These are phyloP conservation scores for Acanthosepion pharaonis DNA, from an alignment of 2,888 invertebrate genomes.

Conservation along the genomic window DNA sequence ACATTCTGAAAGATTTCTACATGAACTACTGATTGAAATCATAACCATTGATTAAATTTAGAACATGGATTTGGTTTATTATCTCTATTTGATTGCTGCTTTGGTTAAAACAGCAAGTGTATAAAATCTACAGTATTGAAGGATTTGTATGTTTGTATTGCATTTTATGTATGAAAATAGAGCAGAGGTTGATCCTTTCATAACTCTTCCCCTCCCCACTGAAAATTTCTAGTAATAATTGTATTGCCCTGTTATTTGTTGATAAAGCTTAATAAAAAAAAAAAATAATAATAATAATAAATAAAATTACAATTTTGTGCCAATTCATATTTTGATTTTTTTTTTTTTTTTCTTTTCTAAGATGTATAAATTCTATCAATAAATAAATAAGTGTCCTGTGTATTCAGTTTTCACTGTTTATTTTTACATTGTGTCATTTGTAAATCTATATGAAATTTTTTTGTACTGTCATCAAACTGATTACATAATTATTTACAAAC, in stretches of 20 bases:
- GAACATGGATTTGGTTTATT: not conserved
- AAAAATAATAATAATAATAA: not conserved
- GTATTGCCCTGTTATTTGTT: not conserved
- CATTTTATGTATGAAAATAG: not conserved
- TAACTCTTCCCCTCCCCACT: not conserved
- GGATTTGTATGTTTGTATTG: not conserved
- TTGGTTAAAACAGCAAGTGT: not conserved
- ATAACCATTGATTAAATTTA: not conserved
- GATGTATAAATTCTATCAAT: constrained; percentile 1
- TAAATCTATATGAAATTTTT: not conserved
- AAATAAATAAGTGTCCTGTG: constrained; percentile 1
- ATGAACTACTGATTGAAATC: not conserved
- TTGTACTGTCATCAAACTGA: too few species aligned
- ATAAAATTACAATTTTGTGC: not conserved
- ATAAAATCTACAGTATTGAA: not conserved
- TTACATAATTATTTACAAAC: too few species aligned
- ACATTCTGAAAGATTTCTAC: not conserved
- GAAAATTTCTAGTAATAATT: not conserved
- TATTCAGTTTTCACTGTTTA: not conserved
- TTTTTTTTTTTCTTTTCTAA: not conserved
- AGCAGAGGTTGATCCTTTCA: not conserved
- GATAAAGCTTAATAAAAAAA: not conserved
- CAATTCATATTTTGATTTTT: not conserved
- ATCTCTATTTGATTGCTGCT: not conserved
- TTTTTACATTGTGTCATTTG: not conserved